Percentiles rank a stretch among this genome's conserved stretches.
Evolutionary conservation across 1,140 invertebrate genomes (phyloP).

Genomic region (Pseudobourletiella spinata): DNA sequence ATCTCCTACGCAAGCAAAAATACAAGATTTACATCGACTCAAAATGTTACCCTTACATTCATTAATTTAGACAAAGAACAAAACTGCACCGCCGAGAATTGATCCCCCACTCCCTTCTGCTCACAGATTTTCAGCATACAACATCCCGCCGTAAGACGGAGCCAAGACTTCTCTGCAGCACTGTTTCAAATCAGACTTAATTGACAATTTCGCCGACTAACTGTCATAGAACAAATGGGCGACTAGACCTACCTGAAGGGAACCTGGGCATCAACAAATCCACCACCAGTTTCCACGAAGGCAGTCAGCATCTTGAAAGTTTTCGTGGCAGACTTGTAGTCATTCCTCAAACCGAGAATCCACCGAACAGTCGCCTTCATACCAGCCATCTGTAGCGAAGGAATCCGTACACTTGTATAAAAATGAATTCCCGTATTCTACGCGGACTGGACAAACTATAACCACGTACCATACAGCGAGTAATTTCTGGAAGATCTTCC

Average conservation of each 20-base stretch:
- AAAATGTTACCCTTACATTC: conserved; percentile 57
- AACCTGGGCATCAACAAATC: conserved; percentile 41
- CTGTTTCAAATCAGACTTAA: conserved; percentile 42
- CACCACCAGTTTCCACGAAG: conserved; percentile 80
- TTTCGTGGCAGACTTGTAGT: conserved; percentile 81
- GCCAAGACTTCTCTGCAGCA: conserved; percentile 85
- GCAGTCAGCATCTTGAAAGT: conserved; percentile 86
- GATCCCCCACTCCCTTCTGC: conserved; percentile 88
- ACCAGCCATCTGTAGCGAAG: conserved; percentile 62
- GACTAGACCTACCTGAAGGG: conserved; percentile 43
- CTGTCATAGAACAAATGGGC: conserved; percentile 4
- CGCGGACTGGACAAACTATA: too few species aligned
- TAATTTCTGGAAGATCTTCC: conserved; percentile 79
- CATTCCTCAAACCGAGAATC: conserved; percentile 81
- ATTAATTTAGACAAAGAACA: conserved; percentile 85
- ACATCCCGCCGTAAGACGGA: conserved; percentile 80
- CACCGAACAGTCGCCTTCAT: conserved; percentile 94
- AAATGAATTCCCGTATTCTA: too few species aligned
- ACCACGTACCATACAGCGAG: conserved; percentile 76
- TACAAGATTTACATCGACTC: too few species aligned
- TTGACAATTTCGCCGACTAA: neutral
- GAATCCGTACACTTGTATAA: too few species aligned
- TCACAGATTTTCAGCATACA: conserved; percentile 95
- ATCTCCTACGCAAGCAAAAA: too few species aligned
- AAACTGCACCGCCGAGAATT: conserved; percentile 88